Evolutionary conservation across 2,797 vertebrate genomes (phyloP), one percentile per base, ranked within the genome.

Genomic region (Megalops cyprinoides): DNA sequence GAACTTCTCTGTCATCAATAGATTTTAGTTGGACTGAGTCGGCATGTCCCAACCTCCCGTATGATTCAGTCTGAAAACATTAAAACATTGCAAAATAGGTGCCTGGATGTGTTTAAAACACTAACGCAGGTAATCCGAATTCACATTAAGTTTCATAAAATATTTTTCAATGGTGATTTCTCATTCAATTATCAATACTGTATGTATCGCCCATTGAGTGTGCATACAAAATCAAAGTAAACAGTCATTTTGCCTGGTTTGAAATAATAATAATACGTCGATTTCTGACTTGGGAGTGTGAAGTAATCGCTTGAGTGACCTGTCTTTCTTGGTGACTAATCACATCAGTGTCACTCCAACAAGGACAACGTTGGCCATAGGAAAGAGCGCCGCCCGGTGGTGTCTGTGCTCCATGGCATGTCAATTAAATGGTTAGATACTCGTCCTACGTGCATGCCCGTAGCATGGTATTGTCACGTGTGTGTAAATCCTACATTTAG

Each of bases 331-430:
- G 23, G 25, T 25, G 1, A 58, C 4, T 6, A 65, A 65, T 18
- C 37, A 65, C 31, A 18, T 15, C 62, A 25, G 62, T 44, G 39
- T 39, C 67, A 42, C 39, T 44, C 37, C 44, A 18, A 42, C 67
- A 71, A 42, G 67, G 7, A 44, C 6, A n/a, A 39, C 4, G 10
- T 3, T 23, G 62, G 53, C 31, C 51, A 74, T 39, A 77, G 81
- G 42, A 28, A 74, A 82, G 65, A 82, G 81, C 76, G 81, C 81
- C 81, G 31, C 76, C 67, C 65, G 53, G 76, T 74, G 81, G 77
- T 76, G 34, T n/a, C n/a, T 46, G 31, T 14, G 18, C 34, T 39
- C 10, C 53, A 76, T 46, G 53, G 5, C 44, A 74, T 31, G n/a
- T 4, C 48, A 74, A 74, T 74, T 7, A 49, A 7, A 74, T 14